Evolutionary conservation across 1,140 invertebrate species (phyloP), one percentile per base, ranked within the genome.

Genomic region (Pinna nobilis): DNA sequence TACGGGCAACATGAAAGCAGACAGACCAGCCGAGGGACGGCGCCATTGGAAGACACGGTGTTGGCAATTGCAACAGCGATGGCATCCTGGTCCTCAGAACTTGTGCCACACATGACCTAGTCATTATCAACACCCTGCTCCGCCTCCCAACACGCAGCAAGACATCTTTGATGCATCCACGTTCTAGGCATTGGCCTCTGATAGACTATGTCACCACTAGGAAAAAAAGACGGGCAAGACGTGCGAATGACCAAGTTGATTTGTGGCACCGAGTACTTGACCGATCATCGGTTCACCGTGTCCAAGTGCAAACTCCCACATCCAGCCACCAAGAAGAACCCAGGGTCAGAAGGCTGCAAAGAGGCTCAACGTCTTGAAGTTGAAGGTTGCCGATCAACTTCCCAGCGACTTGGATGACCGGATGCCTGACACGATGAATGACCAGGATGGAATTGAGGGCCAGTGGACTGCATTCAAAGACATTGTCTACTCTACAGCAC

Each of bases 381-480:
- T n/a, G n/a, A n/a, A n/a, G n/a, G n/a, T n/a, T n/a, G n/a, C n/a
- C n/a, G n/a, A n/a, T 20, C 49, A 51, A 51, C 20, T 51, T 25
- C 20, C 49, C 1, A 20, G 11, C 13, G 3, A 15, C 9, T 51
- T 51, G 49, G 49, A 51, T n/a, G n/a, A n/a, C n/a, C n/a, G n/a
- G n/a, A 51, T 25, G 28, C n/a, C 11, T 51, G 49, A 9, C 20
- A 25, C 15, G 15, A 20, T 50, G 47, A 5, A 18, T 18, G 25
- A 50, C 47, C 25, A 18, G n/a, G 47, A 23, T 28, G 39, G 39
- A n/a, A 33, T 59, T 57, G 63, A 73, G 44, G 6, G 69, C 11
- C 3, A 69, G 18, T 74, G 72, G 64, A 25, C 51, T 15, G 47
- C 23, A 20, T 74, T 74, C 47, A 60, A 55, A 60, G 44, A 69